Percentiles rank a stretch among this genome's conserved stretches.
These are phyloP conservation scores for Tromatobia lineatoria DNA, from an alignment of 2,888 invertebrate species.

Conservation along the genomic window DNA sequence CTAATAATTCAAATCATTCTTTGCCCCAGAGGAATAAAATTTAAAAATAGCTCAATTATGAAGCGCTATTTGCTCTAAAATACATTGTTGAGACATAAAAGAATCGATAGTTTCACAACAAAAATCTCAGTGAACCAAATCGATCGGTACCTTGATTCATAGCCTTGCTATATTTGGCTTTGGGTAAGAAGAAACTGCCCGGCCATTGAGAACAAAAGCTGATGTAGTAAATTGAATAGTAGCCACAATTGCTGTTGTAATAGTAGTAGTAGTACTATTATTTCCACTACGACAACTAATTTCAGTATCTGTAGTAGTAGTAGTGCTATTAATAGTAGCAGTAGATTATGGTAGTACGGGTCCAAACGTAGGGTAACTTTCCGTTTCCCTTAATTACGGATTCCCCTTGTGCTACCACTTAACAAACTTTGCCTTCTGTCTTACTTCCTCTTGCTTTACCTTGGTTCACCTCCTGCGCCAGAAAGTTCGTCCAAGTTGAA, in stretches of 20 bases:
- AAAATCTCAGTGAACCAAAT: conserved; percentile 6
- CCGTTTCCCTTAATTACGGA: conserved; percentile 48
- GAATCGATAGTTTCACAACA: not conserved
- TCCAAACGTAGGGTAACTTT: conserved; percentile 12
- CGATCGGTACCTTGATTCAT: conserved; percentile 12
- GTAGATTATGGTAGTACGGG: not conserved
- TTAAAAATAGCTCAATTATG: too few species aligned
- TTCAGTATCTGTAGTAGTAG: not conserved
- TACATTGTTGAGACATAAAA: not conserved
- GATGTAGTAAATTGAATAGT: conserved; percentile 19
- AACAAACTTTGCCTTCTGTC: conserved; percentile 15
- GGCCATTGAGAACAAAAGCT: not conserved
- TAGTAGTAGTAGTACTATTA: not conserved
- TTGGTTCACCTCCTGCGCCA: not conserved
- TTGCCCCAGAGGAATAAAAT: too few species aligned
- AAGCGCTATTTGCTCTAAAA: too few species aligned
- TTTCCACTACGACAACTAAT: too few species aligned
- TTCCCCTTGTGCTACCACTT: conserved; percentile 28
- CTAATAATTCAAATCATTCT: too few species aligned
- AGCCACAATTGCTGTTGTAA: not conserved
- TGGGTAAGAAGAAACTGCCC: conserved; percentile 5
- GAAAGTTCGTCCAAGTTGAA: conserved; percentile 29
- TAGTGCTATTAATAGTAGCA: not conserved
- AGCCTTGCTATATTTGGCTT: conserved; percentile 3
- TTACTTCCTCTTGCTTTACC: conserved; percentile 1